phyloP scores from a whole-genome alignment of 2,888 invertebrate genomes.

The Nephrotoma guestfalica region DNA sequence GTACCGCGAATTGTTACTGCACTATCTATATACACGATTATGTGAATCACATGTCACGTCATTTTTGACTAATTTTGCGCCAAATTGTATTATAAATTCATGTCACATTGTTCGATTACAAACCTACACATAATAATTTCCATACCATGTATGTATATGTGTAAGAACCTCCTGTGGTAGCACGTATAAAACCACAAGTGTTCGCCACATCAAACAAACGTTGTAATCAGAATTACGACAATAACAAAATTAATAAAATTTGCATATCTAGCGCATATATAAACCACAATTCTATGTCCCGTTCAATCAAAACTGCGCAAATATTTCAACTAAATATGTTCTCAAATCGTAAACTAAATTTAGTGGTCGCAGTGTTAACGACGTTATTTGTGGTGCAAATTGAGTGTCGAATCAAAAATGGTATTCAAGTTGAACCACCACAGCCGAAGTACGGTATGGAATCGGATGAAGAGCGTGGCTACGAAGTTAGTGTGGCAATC shows the following conservation, averaged over 20 bases:
- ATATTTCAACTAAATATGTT: neutral
- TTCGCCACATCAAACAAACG: neutral
- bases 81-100: neutral
- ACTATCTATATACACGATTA: neutral
- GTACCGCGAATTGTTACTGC: neutral
- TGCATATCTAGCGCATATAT: neutral
- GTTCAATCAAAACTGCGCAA: neutral
- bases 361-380: neutral
- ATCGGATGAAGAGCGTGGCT: neutral
- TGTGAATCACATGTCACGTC: neutral
- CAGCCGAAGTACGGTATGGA: neutral
- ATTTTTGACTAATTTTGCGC: neutral
- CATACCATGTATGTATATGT: neutral
- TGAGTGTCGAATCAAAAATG: neutral
- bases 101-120: neutral
- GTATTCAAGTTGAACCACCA: neutral
- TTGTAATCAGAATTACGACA: neutral
- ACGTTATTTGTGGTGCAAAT: neutral
- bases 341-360: neutral
- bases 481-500: constrained; percentile 13
- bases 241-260: neutral
- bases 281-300: neutral
- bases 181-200: neutral
- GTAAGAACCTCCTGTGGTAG: neutral
- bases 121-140: neutral